Conservation (phyloP, 2,113 vertebrate species). For the Nannobrachium achirus region DNA sequence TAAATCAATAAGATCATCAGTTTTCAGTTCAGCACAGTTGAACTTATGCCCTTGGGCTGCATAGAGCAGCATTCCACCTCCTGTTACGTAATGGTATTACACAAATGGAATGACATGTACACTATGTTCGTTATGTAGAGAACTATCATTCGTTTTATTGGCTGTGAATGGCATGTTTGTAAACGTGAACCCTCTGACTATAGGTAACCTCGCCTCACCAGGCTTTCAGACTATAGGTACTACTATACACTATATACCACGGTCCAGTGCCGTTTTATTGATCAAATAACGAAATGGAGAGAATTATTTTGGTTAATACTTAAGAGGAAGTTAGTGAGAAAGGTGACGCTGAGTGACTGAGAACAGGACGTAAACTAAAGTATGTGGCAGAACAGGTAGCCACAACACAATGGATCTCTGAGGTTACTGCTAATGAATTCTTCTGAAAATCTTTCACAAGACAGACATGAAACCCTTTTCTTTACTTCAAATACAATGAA, state of each 20-base stretch:
- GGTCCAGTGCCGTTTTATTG: too few species aligned
- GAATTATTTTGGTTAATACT: too few species aligned
- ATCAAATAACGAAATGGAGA: too few species aligned
- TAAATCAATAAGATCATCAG: too few species aligned
- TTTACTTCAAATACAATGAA: not conserved
- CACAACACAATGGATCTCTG: not conserved
- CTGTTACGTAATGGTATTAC: constrained; percentile 19
- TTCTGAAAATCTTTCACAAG: constrained; percentile 1
- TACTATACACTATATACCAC: not conserved
- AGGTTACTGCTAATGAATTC: not conserved
- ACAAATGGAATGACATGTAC: constrained; percentile 4
- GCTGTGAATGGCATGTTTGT: too few species aligned
- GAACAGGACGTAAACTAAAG: constrained; percentile 1
- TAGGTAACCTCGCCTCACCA: too few species aligned
- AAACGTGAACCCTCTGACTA: not conserved
- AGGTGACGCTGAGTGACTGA: not conserved
- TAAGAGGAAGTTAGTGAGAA: too few species aligned
- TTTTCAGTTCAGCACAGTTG: not conserved
- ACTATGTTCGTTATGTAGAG: not conserved
- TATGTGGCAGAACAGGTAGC: constrained; percentile 72
- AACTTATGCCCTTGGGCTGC: constrained; percentile 9
- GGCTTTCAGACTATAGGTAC: too few species aligned
- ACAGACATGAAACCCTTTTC: not conserved
- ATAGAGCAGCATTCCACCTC: constrained; percentile 11
- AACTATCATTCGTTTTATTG: not conserved